A percentile compares a stretch with the other conserved stretches of the same genome.
Conservation (phyloP, 1,140 invertebrate genomes). For the Centruroides sculpturatus region DNA sequence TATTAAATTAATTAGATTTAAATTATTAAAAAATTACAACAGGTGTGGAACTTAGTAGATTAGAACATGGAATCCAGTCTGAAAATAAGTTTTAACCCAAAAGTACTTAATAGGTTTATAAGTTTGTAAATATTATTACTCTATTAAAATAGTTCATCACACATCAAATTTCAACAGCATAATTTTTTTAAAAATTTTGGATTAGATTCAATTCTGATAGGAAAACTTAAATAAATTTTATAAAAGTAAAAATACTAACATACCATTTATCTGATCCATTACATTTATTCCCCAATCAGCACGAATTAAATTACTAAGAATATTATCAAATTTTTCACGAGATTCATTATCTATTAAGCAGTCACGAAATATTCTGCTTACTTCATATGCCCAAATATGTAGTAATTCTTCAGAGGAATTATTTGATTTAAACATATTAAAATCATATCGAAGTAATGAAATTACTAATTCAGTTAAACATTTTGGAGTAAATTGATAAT, state of each 20-base stretch:
- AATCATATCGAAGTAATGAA: slow-evolving; percentile 44
- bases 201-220: no score
- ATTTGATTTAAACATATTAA: slow-evolving; percentile 10
- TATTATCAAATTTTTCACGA: slow-evolving; percentile 45
- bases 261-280: slow-evolving; percentile 30
- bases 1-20: no score
- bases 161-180: no score
- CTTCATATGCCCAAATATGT: slow-evolving; percentile 57
- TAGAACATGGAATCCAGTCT: no score
- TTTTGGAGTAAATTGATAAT: slow-evolving; percentile 50
- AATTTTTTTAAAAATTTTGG: no score
- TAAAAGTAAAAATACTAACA: neutral
- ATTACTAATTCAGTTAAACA: slow-evolving; percentile 57
- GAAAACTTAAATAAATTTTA: neutral
- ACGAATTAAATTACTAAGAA: slow-evolving; percentile 39
- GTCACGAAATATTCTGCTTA: slow-evolving; percentile 58
- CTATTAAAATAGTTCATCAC: no score
- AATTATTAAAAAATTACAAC: no score
- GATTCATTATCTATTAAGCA: slow-evolving; percentile 52
- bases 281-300: slow-evolving; percentile 35
- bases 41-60: no score
- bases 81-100: no score
- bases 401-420: slow-evolving; percentile 22
- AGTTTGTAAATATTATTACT: no score
- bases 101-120: no score